Base-by-base conservation (phyloP, 2,113 vertebrate species). In the Paracanthobrama guichenoti region DNA sequence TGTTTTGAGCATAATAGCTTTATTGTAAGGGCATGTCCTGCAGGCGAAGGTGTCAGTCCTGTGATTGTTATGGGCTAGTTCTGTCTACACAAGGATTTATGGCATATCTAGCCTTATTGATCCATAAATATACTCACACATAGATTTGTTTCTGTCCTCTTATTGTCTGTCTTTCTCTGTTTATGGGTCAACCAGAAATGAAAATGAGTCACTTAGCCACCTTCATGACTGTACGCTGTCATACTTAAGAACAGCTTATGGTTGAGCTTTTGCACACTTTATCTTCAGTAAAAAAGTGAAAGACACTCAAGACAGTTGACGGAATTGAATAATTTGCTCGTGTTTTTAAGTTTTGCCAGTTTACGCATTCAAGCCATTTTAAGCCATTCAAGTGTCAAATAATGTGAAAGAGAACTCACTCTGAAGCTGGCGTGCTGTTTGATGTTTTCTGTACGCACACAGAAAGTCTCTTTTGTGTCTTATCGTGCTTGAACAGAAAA, bases 101-200 rank as follows among this genome's bases (percentile, higher is more conserved):
- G 57, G 44, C 72, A 84, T 50, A 76, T 84, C 72, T 75, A 48
- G 57, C 20, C 44, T 66, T 84, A 76, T 76, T 84, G 59, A 84
- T 84, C 72, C 28, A 55, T 75, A 35, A 75, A 83, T 46, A 28
- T 73, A 20, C 59, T 50, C 82, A 84, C 82, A 82, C 39, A 57
- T 79, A 85, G 46, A 82, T 28, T 11, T 50, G 8, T 81, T 24
- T 20, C 74, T 67, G 12, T 39, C 22, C 55, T 72, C 69, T 69
- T 53, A 55, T 28, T 31, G 55, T 5, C 24, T 42, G 12, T 50
- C 55, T 73, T 44, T 80, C 42, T 73, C 42, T 64, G 22, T 18
- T 10, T 86, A 28, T 55, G 26, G 12, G 22, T 46, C 22, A 24
- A 72, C 12, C 22, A 24, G 42, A 72, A 72, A 24, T 46, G 1